phyloP scores from a whole-genome alignment of 1,140 invertebrate species.

The Grapholita molesta region DNA sequence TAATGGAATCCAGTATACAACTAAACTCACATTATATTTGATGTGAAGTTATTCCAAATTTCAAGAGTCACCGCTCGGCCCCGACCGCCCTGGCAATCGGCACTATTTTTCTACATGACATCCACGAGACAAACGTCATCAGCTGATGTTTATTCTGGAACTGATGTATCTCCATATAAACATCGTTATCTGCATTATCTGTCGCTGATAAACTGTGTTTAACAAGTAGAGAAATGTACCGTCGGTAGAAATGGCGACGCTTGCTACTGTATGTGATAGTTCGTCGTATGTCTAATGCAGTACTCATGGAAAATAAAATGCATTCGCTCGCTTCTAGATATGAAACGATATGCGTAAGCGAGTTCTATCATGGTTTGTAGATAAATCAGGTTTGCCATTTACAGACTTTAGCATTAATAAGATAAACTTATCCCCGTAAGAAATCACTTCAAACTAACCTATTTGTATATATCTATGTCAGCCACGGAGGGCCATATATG shows the following conservation, averaged over 20 bases:
- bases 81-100: neutral
- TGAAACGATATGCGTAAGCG: no score
- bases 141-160: neutral
- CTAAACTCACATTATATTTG: neutral
- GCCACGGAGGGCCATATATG: no score
- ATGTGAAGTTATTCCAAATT: neutral
- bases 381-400: no score
- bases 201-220: neutral
- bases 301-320: no score
- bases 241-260: neutral
- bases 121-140: neutral
- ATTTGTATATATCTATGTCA: no score
- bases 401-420: no score
- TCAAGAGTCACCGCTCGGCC: neutral
- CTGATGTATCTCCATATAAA: slow-evolving; percentile 1
- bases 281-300: no score
- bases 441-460: no score
- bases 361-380: no score
- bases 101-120: neutral
- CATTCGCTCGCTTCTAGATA: no score
- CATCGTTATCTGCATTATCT: slow-evolving; percentile 2
- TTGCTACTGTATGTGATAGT: neutral
- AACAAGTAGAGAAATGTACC: neutral
- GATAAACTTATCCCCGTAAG: no score
- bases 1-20: no score